A percentile compares a stretch with the other conserved stretches of the same genome.
phyloP scores from a whole-genome alignment of 35 echinoderm and acorn worm genomes.

The Strongylocentrotus purpuratus region DNA sequence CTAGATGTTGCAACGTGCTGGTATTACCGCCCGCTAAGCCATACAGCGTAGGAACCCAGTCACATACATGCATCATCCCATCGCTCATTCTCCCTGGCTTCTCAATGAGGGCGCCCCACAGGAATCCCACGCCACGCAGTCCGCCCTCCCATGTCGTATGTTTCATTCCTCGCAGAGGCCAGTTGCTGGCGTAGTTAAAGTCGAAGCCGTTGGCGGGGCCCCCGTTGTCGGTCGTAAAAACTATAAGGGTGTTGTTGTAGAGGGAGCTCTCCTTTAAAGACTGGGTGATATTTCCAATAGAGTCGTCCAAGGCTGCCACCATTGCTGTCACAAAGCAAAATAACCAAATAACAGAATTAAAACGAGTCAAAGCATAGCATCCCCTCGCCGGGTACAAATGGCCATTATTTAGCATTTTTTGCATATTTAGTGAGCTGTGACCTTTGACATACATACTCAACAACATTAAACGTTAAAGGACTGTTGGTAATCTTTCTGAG shows the following conservation, averaged over 20 bases:
- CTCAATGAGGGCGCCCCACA: constrained; percentile 66
- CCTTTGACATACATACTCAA: too few species aligned
- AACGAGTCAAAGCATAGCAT: too few species aligned
- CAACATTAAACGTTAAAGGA: too few species aligned
- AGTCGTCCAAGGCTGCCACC: constrained; percentile 92
- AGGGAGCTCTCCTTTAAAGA: constrained; percentile 76
- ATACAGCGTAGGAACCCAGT: constrained; percentile 92
- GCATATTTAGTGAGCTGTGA: too few species aligned
- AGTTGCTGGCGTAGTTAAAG: constrained; percentile 86
- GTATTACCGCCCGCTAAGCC: constrained; percentile 75
- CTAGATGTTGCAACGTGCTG: constrained; percentile 48
- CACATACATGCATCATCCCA: constrained; percentile 79
- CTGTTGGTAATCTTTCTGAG: too few species aligned
- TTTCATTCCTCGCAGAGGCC: constrained; percentile 80
- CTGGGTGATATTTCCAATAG: constrained; percentile 82
- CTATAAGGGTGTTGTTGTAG: constrained; percentile 85
- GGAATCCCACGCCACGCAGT: constrained; percentile 62
- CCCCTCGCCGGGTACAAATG: background rate
- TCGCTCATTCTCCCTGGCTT: constrained; percentile 69
- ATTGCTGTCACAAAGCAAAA: constrained; percentile 62
- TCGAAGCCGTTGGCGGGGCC: constrained; percentile 86
- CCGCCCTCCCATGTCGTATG: constrained; percentile 90
- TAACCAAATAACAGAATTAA: background rate
- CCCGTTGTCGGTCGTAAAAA: constrained; percentile 95
- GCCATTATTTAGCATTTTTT: background rate